Conservation (phyloP, 2,113 vertebrate genomes). For the Tupaia tana region DNA sequence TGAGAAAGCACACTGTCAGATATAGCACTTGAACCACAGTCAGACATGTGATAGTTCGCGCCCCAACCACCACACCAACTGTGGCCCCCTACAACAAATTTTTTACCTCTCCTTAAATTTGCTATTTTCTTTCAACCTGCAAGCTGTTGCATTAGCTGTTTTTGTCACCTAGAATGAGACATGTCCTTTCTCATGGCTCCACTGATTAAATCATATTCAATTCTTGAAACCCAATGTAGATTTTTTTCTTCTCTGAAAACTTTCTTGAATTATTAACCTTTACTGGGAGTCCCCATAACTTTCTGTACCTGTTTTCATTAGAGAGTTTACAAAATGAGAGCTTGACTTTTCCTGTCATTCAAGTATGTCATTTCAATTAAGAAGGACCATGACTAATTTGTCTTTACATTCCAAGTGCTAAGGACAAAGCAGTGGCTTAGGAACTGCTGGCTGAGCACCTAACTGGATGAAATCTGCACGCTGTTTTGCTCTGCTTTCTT, state of each 20-base stretch:
- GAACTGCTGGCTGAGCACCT: neutral
- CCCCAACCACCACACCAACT: no score
- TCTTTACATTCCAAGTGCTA: neutral
- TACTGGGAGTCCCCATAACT: neutral
- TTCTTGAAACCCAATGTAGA: neutral
- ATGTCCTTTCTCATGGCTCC: neutral
- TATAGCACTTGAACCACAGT: no score
- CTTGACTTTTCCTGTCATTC: neutral
- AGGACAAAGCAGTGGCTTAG: neutral
- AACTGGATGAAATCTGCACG: neutral
- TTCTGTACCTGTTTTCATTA: neutral
- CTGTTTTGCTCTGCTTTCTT: conserved; percentile 39
- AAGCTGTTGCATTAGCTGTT: neutral
- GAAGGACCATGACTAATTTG: neutral
- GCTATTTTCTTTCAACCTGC: neutral
- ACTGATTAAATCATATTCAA: neutral
- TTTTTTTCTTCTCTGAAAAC: neutral
- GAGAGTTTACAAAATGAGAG: neutral
- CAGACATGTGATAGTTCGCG: no score
- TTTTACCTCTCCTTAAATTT: neutral
- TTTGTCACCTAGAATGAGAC: neutral
- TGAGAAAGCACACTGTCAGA: no score
- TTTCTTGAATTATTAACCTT: conserved; percentile 1
- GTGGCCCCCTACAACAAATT: neutral
- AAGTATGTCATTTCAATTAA: neutral